Conservation (phyloP, 2,113 vertebrate genomes). For the Lanius collurio region DNA sequence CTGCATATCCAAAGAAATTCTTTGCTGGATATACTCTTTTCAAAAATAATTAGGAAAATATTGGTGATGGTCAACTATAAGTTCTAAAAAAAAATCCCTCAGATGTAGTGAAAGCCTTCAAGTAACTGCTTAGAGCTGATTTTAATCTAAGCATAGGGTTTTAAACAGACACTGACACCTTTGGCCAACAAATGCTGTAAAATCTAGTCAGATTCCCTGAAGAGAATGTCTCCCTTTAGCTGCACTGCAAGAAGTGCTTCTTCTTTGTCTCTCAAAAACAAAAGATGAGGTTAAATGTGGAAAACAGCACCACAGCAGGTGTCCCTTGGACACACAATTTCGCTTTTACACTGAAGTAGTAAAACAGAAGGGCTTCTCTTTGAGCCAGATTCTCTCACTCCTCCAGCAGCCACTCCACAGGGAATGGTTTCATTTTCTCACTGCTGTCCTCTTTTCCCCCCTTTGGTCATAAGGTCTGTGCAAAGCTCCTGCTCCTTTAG, state of each 20-base stretch:
- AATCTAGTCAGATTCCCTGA: not conserved
- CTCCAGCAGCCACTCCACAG: not conserved
- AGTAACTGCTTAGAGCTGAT: not conserved
- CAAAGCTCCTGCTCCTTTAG: not conserved
- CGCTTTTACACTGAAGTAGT: not conserved
- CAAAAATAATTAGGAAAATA: not conserved
- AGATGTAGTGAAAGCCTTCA: not conserved
- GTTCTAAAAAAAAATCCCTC: not conserved
- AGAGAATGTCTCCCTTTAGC: not conserved
- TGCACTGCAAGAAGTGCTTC: not conserved
- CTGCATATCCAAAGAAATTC: not conserved
- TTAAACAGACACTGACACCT: not conserved
- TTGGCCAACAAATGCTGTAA: not conserved
- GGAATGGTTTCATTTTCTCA: not conserved
- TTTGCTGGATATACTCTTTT: not conserved
- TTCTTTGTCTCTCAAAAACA: not conserved
- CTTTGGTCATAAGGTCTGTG: not conserved
- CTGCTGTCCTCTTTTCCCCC: slow-evolving; percentile 10
- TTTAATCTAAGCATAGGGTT: not conserved
- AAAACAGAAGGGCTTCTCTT: not conserved
- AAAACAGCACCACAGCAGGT: not conserved
- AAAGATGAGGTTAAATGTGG: not conserved
- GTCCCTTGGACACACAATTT: not conserved
- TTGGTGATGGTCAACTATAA: not conserved
- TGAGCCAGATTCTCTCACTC: not conserved